Base-by-base conservation (phyloP, 2,113 vertebrate genomes). In the Podocnemis expansa region DNA sequence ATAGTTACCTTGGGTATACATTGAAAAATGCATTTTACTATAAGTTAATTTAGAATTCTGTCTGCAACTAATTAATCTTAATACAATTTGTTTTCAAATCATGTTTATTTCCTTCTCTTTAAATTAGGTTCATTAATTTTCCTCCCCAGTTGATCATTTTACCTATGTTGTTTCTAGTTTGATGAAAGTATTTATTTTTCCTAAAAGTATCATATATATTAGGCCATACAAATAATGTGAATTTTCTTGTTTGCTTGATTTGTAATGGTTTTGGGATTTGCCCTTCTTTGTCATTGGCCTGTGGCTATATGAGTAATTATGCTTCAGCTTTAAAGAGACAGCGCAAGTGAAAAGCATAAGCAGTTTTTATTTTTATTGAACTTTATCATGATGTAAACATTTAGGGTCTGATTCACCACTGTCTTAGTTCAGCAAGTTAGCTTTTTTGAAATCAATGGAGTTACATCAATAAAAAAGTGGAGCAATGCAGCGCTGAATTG, bases 21-120 rank as follows among this genome's bases (percentile, higher is more conserved):
- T 1, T 55, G 75, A 70, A 86, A 95, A 89, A 91, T 84, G 70
- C 90, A 38, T 84, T 94, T 88, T 85, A 87, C 58, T 55, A 49
- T 88, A 92, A 95, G 95, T 55, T 24, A 94, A 89, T 87, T 96
- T 31, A 67, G 85, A 89, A 75, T 13, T 43, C 38, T 89, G 47
- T 67, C 91, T 89, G 25, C 29, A 76, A 60, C 78, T 82, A 87
- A 96, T 85, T 84, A 89, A 88, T 95, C 92, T 78, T 91, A 89
- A 87, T 92, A 91, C 8, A 79, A 58, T 93, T 89, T 16, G 92
- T 95, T 96, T 96, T 55, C 38, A 41, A 70, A 80, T 55, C 21
- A 24, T n/a, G 8, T 88, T 95, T 92, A 80, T 92, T 89, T 89
- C 17, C 84, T 27, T 84, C 51, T 47, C 75, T 94, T 94, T 87